phyloP scores from a whole-genome alignment of 2,797 vertebrate genomes.

The Ficedula albicollis region DNA sequence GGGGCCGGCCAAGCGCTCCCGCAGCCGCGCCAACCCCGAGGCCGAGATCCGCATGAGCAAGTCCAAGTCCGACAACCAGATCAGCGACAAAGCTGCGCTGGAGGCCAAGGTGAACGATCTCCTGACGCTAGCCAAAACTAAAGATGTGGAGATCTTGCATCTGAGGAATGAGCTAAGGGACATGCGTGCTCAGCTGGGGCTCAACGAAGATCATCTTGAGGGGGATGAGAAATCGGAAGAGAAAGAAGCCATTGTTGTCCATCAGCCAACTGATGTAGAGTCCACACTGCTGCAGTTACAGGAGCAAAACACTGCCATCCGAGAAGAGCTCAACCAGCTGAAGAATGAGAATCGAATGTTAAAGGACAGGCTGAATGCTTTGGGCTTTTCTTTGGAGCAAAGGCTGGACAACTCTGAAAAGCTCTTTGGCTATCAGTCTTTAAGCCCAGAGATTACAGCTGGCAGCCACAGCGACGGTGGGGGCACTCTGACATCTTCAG shows the following conservation, averaged over 20 bases:
- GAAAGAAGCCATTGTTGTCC: slow-evolving; percentile 78
- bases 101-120: slow-evolving; percentile 93
- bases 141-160: slow-evolving; percentile 93
- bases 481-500: slow-evolving; percentile 87
- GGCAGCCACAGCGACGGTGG: slow-evolving; percentile 84
- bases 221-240: slow-evolving; percentile 75
- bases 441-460: slow-evolving; percentile 84
- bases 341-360: slow-evolving; percentile 97
- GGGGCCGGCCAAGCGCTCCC: slow-evolving; percentile 82
- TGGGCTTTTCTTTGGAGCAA: slow-evolving; percentile 96
- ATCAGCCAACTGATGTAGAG: slow-evolving; percentile 87
- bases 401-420: slow-evolving; percentile 89
- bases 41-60: slow-evolving; percentile 91
- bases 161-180: slow-evolving; percentile 88
- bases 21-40: slow-evolving; percentile 80
- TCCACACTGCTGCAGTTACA: slow-evolving; percentile 89
- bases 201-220: slow-evolving; percentile 77
- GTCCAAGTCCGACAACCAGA: slow-evolving; percentile 93
- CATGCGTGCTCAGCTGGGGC: slow-evolving; percentile 89
- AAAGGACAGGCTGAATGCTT: slow-evolving; percentile 91
- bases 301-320: slow-evolving; percentile 92
- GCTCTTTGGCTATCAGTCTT: slow-evolving; percentile 84
- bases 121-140: slow-evolving; percentile 88
- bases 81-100: slow-evolving; percentile 90
- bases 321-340: slow-evolving; percentile 92